Percentiles rank a stretch among this genome's conserved stretches.
Conservation (phyloP, 2,113 vertebrate genomes). For the Corythaixoides concolor region DNA sequence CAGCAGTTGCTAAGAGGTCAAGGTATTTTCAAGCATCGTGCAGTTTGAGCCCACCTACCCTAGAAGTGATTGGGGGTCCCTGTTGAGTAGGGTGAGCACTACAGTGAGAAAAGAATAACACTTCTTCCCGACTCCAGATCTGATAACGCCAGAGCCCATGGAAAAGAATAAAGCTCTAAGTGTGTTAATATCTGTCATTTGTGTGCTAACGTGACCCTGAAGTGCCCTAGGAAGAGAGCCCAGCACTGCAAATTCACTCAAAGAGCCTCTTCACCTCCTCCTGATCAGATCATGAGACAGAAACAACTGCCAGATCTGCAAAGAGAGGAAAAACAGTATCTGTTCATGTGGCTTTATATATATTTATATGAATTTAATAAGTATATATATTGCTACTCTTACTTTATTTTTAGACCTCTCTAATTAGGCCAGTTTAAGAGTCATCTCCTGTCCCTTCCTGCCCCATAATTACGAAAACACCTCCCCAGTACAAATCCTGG, state of each 20-base stretch:
- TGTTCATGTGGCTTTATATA: not conserved
- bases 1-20: not conserved
- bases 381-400: not conserved
- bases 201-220: conserved; percentile 40
- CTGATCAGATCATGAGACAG: conserved; percentile 16
- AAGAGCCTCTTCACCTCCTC: conserved; percentile 44
- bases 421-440: conserved; percentile 50
- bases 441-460: conserved; percentile 13
- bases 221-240: conserved; percentile 42
- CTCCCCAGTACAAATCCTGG: conserved; percentile 41
- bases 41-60: not conserved
- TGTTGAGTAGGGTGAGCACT: not conserved
- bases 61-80: not conserved
- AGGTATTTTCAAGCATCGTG: not conserved
- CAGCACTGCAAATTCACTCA: conserved; percentile 30
- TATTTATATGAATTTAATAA: not conserved
- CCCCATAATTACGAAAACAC: conserved; percentile 40
- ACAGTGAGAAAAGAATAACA: not conserved
- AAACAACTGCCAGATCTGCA: conserved; percentile 15
- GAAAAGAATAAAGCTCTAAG: conserved; percentile 20
- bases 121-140: not conserved
- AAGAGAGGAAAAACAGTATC: not conserved
- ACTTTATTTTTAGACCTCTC: conserved; percentile 56
- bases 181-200: conserved; percentile 36
- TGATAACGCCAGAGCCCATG: not conserved